phyloP scores from a whole-genome alignment of 2,797 vertebrate genomes.

The Fistularia commersonii region DNA sequence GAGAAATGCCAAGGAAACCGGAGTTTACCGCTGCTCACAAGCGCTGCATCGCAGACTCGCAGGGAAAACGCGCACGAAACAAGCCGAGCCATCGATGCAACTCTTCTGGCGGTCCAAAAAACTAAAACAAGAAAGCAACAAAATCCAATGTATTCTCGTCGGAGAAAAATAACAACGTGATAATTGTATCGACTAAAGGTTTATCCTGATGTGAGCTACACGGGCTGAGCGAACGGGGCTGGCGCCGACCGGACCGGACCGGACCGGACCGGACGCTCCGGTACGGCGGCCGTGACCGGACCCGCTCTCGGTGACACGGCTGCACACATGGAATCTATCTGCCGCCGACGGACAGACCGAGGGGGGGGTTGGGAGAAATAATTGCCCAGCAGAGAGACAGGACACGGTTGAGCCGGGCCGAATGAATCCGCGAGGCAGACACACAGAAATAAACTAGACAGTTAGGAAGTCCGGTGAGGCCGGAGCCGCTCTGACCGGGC shows the following conservation, averaged over 20 bases:
- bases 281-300: constrained; percentile 25
- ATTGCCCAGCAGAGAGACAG: constrained; percentile 62
- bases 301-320: constrained; percentile 49
- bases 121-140: not conserved
- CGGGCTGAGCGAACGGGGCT: too few relatives aligned
- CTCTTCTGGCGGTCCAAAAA: not conserved
- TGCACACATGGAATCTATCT: constrained; percentile 42
- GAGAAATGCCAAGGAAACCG: constrained; percentile 21
- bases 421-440: constrained; percentile 56
- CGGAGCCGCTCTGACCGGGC: constrained; percentile 54
- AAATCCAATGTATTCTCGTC: too few relatives aligned
- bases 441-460: constrained; percentile 62
- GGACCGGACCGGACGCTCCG: too few relatives aligned
- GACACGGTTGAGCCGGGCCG: constrained; percentile 48
- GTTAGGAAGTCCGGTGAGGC: constrained; percentile 66
- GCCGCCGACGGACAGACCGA: constrained; percentile 44
- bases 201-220: too few relatives aligned
- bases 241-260: too few relatives aligned
- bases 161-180: too few relatives aligned
- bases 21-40: constrained; percentile 9
- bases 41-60: constrained; percentile 3
- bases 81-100: not conserved
- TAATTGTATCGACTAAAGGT: too few relatives aligned
- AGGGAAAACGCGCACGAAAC: not conserved
- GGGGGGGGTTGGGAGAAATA: constrained; percentile 63